Percentiles rank a stretch among this genome's conserved stretches.
phyloP scores from a whole-genome alignment of 1,140 invertebrate genomes.

The Chlorops oryzae region DNA sequence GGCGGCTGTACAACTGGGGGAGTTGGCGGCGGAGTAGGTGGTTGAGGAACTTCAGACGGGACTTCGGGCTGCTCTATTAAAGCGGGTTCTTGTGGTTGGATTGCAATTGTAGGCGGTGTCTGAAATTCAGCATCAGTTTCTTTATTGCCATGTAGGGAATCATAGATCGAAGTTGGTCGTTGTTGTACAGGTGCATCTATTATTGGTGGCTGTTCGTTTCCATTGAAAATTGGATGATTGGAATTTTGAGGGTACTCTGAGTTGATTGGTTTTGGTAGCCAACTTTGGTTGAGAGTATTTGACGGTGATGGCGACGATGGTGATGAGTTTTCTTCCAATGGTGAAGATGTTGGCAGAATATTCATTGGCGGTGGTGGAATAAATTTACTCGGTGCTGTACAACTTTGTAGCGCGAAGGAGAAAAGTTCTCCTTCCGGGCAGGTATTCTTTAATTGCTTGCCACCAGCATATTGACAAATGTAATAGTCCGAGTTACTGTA shows the following conservation, averaged over 20 bases:
- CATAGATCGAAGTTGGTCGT: neutral
- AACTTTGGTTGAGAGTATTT: neutral
- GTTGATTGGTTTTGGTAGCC: neutral
- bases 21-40: conserved; percentile 8
- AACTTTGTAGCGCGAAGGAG: conserved; percentile 40
- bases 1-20: conserved; percentile 12
- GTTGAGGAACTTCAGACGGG: neutral
- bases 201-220: too few species aligned
- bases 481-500: conserved; percentile 40
- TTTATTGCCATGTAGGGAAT: neutral
- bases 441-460: conserved; percentile 26
- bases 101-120: neutral
- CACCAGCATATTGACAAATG: conserved; percentile 26
- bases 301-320: too few species aligned
- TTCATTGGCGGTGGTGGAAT: conserved; percentile 33
- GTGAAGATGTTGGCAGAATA: conserved; percentile 25
- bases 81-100: neutral
- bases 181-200: too few species aligned
- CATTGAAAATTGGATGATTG: too few species aligned
- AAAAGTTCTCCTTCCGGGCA: conserved; percentile 38
- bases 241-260: too few species aligned
- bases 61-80: neutral
- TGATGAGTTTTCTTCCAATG: too few species aligned
- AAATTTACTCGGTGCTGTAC: conserved; percentile 25
- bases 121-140: neutral